Percentiles rank a stretch among this genome's conserved stretches.
phyloP scores from a whole-genome alignment of 2,888 invertebrate genomes.

The Nomada goodeniana region DNA sequence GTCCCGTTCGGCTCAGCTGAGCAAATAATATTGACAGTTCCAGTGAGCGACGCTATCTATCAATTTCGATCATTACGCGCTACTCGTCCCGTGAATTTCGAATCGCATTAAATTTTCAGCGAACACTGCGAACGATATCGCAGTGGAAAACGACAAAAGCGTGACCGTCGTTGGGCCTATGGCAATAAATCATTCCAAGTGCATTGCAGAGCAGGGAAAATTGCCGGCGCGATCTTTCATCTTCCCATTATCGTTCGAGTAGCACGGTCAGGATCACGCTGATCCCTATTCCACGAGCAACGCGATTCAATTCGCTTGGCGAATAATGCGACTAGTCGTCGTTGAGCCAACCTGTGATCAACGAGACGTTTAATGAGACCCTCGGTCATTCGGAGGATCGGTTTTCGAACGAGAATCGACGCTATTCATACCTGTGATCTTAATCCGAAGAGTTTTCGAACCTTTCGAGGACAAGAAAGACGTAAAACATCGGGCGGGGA shows the following conservation, averaged over 20 bases:
- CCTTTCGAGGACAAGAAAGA: background rate
- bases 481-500: no score
- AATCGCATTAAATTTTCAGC: background rate
- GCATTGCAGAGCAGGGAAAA: slow-evolving; percentile 51
- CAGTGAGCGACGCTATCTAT: background rate
- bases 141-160: background rate
- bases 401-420: slow-evolving; percentile 2
- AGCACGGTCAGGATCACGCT: slow-evolving; percentile 58
- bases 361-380: slow-evolving; percentile 31
- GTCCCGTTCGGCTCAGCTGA: slow-evolving; percentile 23
- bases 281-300: slow-evolving; percentile 35
- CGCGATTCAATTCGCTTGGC: slow-evolving; percentile 36
- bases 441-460: background rate
- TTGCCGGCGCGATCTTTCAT: slow-evolving; percentile 62
- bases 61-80: background rate
- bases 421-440: background rate
- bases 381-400: slow-evolving; percentile 14
- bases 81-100: background rate
- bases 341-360: slow-evolving; percentile 10
- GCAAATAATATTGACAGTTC: slow-evolving; percentile 19
- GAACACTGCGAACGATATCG: background rate
- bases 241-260: slow-evolving; percentile 57
- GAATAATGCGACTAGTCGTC: slow-evolving; percentile 33
- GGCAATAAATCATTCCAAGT: slow-evolving; percentile 44
- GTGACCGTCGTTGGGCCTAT: slow-evolving; percentile 7